Base-by-base conservation (phyloP, 2,797 vertebrate species). In the Pseudopleuronectes americanus region DNA sequence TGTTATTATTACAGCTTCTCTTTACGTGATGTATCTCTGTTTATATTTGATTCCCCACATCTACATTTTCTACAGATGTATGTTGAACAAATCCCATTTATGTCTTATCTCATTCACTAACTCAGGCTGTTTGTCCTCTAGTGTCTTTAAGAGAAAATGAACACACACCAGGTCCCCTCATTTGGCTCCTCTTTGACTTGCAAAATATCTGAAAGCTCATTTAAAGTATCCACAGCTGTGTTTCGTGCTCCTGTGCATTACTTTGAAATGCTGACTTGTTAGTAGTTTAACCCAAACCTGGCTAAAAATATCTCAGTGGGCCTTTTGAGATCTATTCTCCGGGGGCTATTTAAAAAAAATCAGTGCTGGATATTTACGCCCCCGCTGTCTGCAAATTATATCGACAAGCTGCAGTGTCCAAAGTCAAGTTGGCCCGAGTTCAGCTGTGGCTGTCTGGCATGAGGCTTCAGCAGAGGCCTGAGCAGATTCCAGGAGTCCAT, bases 341-440 rank as follows among this genome's bases (percentile, higher is more conserved):
- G 28, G 57, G 31, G 26, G 64, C 64, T 80, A 59, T 79, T 87
- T 82, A 85, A 48, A 4, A 4, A 26, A 74, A 70, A 75, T 66
- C 59, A n/a, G 22, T 28, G 2, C 65, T 38, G 60, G 63, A 71
- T 78, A 68, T 87, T 77, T 84, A 63, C 36, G 41, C 55, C 26
- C 64, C 64, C 53, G 45, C 77, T 64, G 51, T 84, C 81, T 77
- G 56, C 60, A 87, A 68, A 86, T 84, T 87, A 75, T 85, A 90
- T 90, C 74, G 85, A 91, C 85, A 77, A 77, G 76, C 72, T 61
- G 76, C 84, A 74, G 76, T 83, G 77, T 83, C 84, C 76, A 66
- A 73, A 88, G 83, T 88, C 62, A 83, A 59, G 89, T 86, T 90
- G 88, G 86, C 80, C 60, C 0, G 9, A 61, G 69, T 87, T 90